A percentile compares a stretch with the other conserved stretches of the same genome.
phyloP scores from a whole-genome alignment of 2,888 invertebrate species.

The Pristionchus entomophagus region DNA sequence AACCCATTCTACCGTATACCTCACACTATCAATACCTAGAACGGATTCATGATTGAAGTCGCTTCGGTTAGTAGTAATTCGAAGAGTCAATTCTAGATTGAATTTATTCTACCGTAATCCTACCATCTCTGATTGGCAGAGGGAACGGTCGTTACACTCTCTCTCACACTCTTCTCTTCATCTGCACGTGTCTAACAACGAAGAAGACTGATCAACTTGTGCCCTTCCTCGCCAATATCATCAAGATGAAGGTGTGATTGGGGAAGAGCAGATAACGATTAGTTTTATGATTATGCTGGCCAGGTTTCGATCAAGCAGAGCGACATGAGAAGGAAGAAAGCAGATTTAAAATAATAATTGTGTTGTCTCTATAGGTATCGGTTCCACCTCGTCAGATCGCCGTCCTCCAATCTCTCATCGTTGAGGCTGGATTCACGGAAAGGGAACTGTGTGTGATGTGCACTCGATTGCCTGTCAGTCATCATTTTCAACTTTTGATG shows the following conservation, averaged over 20 bases:
- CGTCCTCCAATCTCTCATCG: background rate
- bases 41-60: too few relatives aligned
- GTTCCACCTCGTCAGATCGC: constrained; percentile 29
- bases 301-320: too few relatives aligned
- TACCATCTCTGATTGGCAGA: too few relatives aligned
- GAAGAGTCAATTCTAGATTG: too few relatives aligned
- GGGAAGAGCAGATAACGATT: background rate
- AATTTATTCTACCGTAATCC: too few relatives aligned
- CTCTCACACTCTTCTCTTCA: constrained; percentile 46
- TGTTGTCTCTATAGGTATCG: background rate
- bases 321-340: too few relatives aligned
- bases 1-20: too few relatives aligned
- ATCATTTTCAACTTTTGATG: background rate
- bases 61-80: too few relatives aligned
- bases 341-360: too few relatives aligned
- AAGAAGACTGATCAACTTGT: constrained; percentile 47
- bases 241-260: constrained; percentile 48
- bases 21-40: too few relatives aligned
- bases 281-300: background rate
- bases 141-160: background rate
- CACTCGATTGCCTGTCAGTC: constrained; percentile 22
- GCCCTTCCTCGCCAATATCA: constrained; percentile 48
- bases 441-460: constrained; percentile 30
- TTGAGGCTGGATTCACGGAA: constrained; percentile 45
- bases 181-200: constrained; percentile 23